These are phyloP conservation scores for Maniola jurtina DNA, from an alignment of 1,140 invertebrate species.

Conservation along the genomic window DNA sequence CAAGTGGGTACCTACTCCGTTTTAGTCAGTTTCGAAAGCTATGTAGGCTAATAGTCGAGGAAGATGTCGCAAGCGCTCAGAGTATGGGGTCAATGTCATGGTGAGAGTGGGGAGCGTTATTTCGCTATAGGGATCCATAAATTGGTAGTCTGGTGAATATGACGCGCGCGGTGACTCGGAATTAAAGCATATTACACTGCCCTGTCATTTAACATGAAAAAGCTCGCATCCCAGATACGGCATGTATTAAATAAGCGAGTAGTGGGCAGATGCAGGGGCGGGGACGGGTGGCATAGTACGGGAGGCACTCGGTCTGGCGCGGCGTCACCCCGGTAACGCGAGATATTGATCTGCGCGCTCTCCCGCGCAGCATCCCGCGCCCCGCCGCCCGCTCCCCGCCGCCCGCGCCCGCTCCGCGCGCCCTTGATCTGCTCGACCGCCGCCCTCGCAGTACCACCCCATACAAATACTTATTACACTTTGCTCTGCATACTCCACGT, in stretches of 20 bases:
- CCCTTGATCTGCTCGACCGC: slow-evolving; percentile 68
- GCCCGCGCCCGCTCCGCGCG: slow-evolving; percentile 42
- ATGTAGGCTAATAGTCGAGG: slow-evolving; percentile 22
- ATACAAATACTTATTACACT: slow-evolving; percentile 74
- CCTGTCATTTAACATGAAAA: slow-evolving; percentile 74
- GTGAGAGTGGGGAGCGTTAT: slow-evolving; percentile 33
- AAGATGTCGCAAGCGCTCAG: slow-evolving; percentile 22
- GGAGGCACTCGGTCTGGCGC: slow-evolving; percentile 75
- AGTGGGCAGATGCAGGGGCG: slow-evolving; percentile 49
- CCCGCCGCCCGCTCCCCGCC: slow-evolving; percentile 46
- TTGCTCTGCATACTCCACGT: slow-evolving; percentile 72
- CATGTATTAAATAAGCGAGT: slow-evolving; percentile 77
- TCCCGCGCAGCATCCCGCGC: slow-evolving; percentile 47
- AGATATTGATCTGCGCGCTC: slow-evolving; percentile 71
- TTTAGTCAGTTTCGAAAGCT: neutral
- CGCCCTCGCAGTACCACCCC: slow-evolving; percentile 53
- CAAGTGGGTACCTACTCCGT: too few species aligned
- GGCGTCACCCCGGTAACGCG: slow-evolving; percentile 73
- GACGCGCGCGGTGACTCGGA: slow-evolving; percentile 49
- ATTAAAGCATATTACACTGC: slow-evolving; percentile 60
- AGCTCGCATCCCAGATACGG: slow-evolving; percentile 73
- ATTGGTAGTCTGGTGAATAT: slow-evolving; percentile 34
- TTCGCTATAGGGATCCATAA: slow-evolving; percentile 29
- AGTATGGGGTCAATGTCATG: slow-evolving; percentile 63
- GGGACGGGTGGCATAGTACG: slow-evolving; percentile 55